These are phyloP conservation scores for Ramazzottius varieornatus DNA, from an alignment of 2,888 invertebrate genomes.

Conservation along the genomic window DNA sequence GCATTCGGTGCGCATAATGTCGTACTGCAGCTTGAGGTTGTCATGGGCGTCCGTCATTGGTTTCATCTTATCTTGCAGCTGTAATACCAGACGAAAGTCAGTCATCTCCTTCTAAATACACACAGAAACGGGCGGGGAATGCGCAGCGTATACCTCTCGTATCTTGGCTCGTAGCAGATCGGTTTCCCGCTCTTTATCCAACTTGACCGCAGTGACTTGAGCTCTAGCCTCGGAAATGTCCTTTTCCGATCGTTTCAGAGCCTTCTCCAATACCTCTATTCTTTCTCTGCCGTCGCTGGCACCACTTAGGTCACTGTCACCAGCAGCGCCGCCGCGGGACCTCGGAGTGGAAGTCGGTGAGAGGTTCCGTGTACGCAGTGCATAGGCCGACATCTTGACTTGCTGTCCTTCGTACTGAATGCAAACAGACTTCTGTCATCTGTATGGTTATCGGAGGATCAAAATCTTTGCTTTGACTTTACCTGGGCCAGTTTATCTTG, in stretches of 20 bases:
- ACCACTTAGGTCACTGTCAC: background rate
- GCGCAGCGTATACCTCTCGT: background rate
- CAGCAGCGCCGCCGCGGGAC: background rate
- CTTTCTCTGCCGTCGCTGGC: background rate
- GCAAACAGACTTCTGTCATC: too few species aligned
- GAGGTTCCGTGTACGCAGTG: background rate
- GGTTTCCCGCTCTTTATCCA: background rate
- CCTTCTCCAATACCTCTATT: background rate
- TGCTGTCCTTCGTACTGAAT: conserved; percentile 3
- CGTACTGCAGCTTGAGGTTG: background rate
- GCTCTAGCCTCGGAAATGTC: background rate
- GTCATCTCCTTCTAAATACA: too few species aligned
- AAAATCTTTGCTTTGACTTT: too few species aligned
- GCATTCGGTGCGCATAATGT: background rate
- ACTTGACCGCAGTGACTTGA: background rate
- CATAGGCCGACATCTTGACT: background rate
- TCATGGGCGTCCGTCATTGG: background rate
- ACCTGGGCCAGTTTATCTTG: background rate
- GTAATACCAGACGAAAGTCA: too few species aligned
- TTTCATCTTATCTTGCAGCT: background rate
- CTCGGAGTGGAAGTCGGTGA: background rate
- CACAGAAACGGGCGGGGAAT: too few species aligned
- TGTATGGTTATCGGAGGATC: too few species aligned
- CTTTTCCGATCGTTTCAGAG: background rate
- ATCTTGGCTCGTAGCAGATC: background rate